Base-by-base conservation (phyloP, 2,797 vertebrate genomes). In the Furcifer pardalis region DNA sequence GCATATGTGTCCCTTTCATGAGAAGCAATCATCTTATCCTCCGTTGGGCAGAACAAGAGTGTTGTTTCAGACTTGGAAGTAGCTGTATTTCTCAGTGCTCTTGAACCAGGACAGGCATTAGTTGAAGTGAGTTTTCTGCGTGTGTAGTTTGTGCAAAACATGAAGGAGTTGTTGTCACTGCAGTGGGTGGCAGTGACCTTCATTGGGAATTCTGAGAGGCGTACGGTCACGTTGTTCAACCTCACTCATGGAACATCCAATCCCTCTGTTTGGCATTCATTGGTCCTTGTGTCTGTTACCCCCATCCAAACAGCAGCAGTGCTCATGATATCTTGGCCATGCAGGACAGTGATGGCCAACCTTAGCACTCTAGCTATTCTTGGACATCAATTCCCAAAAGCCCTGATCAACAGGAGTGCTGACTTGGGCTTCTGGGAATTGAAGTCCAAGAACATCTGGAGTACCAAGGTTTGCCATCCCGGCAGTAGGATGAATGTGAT, bases 201-300 rank as follows among this genome's bases (percentile, higher is more conserved):
- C 35, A 27, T 62, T n/a, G 52, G 81, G 59, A 76, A 52, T 49
- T 46, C 30, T 56, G 40, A 56, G 65, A 77, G 83, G 74, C 83
- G 42, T 42, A 44, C 0, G 1, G 10, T 32, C 63, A 0, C 74
- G 68, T 0, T 23, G 35, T 63, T 25, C 56, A 0, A 15, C 66
- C 66, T 82, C 83, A 68, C 87, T 40, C 77, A 80, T 77, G 2
- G 32, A 91, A 66, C 79, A 30, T 84, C 42, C 84, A 88, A 89
- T 92, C 79, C 90, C 72, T 92, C 84, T 92, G 35, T 68, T 71
- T 72, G 37, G 30, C 32, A 9, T 84, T 77, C 91, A 52, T 25
- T 15, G 56, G 35, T 62, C 84, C 62, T 4, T 46, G 30, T 90
- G 83, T 88, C 66, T 63, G 59, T 84, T 77, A 75, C 90, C 81